Evolutionary conservation across 2,113 vertebrate species (phyloP), one percentile per base, ranked within the genome.

Genomic region (Pollimyrus isidori): DNA sequence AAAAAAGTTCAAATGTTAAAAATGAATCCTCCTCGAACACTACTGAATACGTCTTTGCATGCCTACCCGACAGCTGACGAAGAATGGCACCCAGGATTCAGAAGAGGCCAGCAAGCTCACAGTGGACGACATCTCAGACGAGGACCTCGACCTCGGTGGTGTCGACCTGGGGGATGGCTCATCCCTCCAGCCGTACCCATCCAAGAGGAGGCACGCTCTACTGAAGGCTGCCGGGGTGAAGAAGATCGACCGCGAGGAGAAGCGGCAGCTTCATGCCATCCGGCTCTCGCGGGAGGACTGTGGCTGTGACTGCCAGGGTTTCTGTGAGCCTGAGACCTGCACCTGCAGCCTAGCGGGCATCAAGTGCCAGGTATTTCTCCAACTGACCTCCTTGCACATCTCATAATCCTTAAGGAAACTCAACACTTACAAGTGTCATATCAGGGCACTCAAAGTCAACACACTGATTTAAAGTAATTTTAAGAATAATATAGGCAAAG

Each of bases 261-360:
- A 98, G 93, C 91, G 95, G 73, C 97, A 98, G 93, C 96, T 99
- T 91, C 97, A 98, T 19, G 96, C 94, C 26, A 95, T 99, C 91
- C 96, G 98, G 46, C 94, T 95, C 49, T 99, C 97, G 46, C 96
- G 98, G 80, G 97, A 99, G 91, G 97, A 98, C 92, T 99, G 98
- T 0, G 98, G 98, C 65, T 99, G 98, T 0, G 95, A 95, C 94
- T 99, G 98, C 82, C 97, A 97, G 83, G 95, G 96, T 80, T 97
- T 98, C 93, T 99, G 98, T 4, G 98, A 99, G 89, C 98, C 98
- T 0, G 98, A 98, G 94, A 99, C 96, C 42, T 99, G 98, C 94
- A 96, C 96, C 96, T 99, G 98, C 93, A 98, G 95, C 92, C 92
- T 98, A 90, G 98, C 97, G 0, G 98, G 98, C 91, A 99, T 99